Conservation (phyloP, 2,888 invertebrate genomes). For the Dusona sp. region DNA sequence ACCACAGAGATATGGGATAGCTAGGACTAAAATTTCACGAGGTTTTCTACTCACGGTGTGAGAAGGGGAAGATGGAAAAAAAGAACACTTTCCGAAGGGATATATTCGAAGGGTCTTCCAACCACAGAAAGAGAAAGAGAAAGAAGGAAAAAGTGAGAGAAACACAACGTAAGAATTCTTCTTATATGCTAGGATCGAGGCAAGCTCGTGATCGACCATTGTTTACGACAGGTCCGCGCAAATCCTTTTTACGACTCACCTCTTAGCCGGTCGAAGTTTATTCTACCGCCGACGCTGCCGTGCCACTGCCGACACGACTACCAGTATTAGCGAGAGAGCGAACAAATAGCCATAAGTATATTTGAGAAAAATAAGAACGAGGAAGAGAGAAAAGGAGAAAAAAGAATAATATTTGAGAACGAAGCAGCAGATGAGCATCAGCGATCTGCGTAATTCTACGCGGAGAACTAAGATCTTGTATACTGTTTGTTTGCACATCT, state of each 20-base stretch:
- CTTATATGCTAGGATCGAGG: constrained; percentile 43
- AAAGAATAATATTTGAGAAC: constrained; percentile 40
- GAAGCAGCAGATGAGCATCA: constrained; percentile 4
- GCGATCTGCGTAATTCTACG: constrained; percentile 25
- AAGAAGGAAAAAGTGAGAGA: not conserved
- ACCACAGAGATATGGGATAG: not conserved
- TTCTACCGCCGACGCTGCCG: constrained; percentile 42
- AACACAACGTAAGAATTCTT: not conserved
- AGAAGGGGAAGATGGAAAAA: constrained; percentile 9
- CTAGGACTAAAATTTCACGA: constrained; percentile 37
- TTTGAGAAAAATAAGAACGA: constrained; percentile 54
- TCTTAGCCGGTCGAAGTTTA: constrained; percentile 64
- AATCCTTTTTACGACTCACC: constrained; percentile 77
- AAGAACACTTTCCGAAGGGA: not conserved
- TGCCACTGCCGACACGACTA: constrained; percentile 53
- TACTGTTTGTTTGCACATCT: constrained; percentile 40
- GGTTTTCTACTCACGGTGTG: constrained; percentile 22
- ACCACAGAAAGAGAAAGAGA: not conserved
- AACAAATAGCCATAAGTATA: constrained; percentile 55
- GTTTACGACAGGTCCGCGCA: constrained; percentile 76
- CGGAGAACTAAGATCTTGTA: not conserved
- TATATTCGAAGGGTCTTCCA: constrained; percentile 29
- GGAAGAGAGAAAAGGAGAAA: constrained; percentile 20
- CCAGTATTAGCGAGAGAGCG: constrained; percentile 57
- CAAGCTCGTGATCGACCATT: constrained; percentile 78